Evolutionary conservation across 64 coral and sea anemone genomes (phyloP), one percentile per base, ranked within the genome.

Genomic region (Actinia equina): DNA sequence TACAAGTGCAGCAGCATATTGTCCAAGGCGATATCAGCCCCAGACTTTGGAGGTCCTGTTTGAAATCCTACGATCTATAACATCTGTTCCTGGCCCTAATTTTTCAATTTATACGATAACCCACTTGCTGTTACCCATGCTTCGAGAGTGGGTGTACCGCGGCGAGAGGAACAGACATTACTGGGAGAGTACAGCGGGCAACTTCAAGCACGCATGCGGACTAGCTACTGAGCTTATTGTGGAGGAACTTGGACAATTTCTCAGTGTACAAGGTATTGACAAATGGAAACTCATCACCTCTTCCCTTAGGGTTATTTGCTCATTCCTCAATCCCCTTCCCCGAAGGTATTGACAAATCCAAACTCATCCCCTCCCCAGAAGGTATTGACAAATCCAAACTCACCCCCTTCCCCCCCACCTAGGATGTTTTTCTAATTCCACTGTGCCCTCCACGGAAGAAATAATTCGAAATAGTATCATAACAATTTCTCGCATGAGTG

Each of bases 191-290:
- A 99, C 97, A 93, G 93, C 97, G 88, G 90, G 80, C 4, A 99
- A 99, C 86, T 99, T 99, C 53, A 99, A 95, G 44, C 97, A 99
- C 88, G 93, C 97, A 84, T 99, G 93, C 91, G 97, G 97, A 51
- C 86, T 99, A 43, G 93, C 91, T 77, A 99, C 97, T 49, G 97
- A 99, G 46, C 77, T 99, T 2, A 87, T 99, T 77, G 97, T 99
- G 8, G 91, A 92, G 77, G 97, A 99, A 46, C 91, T 99, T 44
- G 88, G 91, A 25, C 93, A 95, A 54, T 99, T 95, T 78, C 79
- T 99, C n/a, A 95, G 91, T 71, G 93, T 93, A 22, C 90, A 99
- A 93, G 97, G 97, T 99, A 79, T 61, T 49, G n/a, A 52, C 26
- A 30, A 12, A 30, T 71, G 0, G 26, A 30, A 42, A 65, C 18